phyloP scores from a whole-genome alignment of 2,888 invertebrate genomes.

The Tachystola acroxantha region DNA sequence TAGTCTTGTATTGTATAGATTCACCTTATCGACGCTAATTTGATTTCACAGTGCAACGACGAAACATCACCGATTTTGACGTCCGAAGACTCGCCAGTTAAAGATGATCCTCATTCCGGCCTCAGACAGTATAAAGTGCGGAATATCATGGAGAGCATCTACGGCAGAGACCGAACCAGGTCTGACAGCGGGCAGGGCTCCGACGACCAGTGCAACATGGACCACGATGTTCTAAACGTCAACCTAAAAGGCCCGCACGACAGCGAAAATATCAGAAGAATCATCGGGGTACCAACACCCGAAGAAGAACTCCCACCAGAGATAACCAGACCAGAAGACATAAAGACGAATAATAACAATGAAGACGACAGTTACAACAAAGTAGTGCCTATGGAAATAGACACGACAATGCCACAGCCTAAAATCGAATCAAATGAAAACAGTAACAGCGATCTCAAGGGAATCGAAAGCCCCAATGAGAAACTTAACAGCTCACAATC shows the following conservation, averaged over 20 bases:
- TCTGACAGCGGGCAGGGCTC: conserved; percentile 68
- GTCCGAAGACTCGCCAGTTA: conserved; percentile 66
- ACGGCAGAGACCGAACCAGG: conserved; percentile 59
- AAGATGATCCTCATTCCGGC: conserved; percentile 48
- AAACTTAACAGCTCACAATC: conserved; percentile 59
- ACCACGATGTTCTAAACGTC: conserved; percentile 55
- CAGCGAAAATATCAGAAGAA: conserved; percentile 58
- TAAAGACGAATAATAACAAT: conserved; percentile 56
- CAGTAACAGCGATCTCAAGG: conserved; percentile 38
- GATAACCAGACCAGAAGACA: conserved; percentile 44
- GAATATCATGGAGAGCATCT: conserved; percentile 64
- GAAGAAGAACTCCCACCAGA: conserved; percentile 56
- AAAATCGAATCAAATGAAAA: conserved; percentile 54
- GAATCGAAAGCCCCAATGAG: conserved; percentile 54
- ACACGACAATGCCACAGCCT: conserved; percentile 53
- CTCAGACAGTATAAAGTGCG: conserved; percentile 54
- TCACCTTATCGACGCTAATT: neutral
- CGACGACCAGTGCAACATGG: conserved; percentile 62
- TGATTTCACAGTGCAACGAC: conserved; percentile 63
- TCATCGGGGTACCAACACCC: conserved; percentile 64
- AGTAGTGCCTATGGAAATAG: conserved; percentile 68
- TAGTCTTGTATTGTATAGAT: neutral
- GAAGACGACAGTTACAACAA: conserved; percentile 62
- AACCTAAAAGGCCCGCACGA: conserved; percentile 59
- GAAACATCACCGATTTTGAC: conserved; percentile 63